Conservation (phyloP, 2,797 vertebrate species). For the Gymnoscopelus microlampas region DNA sequence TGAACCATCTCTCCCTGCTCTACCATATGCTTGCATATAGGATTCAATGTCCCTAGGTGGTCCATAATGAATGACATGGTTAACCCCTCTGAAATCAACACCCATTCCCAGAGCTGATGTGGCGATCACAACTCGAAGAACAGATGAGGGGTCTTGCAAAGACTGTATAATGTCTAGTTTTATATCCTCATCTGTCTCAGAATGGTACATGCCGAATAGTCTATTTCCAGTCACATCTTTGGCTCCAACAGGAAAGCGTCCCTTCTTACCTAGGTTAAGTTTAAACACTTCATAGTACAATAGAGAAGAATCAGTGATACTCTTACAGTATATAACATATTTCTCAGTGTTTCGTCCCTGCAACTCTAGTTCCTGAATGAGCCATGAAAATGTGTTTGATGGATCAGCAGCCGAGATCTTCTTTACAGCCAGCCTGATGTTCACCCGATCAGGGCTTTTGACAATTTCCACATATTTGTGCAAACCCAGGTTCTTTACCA, state of each 20-base stretch:
- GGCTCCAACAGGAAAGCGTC: neutral
- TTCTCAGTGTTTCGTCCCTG: no score
- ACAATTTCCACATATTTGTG: no score
- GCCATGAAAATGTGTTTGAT: no score
- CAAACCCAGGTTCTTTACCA: no score
- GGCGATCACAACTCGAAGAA: constrained; percentile 6
- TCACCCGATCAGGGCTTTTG: no score
- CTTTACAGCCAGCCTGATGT: no score
- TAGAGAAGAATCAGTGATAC: no score
- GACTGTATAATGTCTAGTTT: constrained; percentile 5
- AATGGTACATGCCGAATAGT: constrained; percentile 6
- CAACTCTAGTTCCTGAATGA: no score
- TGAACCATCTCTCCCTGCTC: constrained; percentile 7
- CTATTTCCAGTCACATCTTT: neutral
- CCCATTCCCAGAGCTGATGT: constrained; percentile 17
- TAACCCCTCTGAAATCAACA: constrained; percentile 5
- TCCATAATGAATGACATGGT: constrained; percentile 11
- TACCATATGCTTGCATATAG: constrained; percentile 14
- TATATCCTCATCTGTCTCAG: constrained; percentile 1
- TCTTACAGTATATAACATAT: no score
- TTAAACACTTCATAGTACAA: no score
- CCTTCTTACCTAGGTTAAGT: no score
- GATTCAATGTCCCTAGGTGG: constrained; percentile 5
- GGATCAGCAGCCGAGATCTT: no score
- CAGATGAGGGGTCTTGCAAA: neutral